Evolutionary conservation across 2,113 vertebrate genomes (phyloP), one percentile per base, ranked within the genome.

Genomic region (Cygnus atratus): DNA sequence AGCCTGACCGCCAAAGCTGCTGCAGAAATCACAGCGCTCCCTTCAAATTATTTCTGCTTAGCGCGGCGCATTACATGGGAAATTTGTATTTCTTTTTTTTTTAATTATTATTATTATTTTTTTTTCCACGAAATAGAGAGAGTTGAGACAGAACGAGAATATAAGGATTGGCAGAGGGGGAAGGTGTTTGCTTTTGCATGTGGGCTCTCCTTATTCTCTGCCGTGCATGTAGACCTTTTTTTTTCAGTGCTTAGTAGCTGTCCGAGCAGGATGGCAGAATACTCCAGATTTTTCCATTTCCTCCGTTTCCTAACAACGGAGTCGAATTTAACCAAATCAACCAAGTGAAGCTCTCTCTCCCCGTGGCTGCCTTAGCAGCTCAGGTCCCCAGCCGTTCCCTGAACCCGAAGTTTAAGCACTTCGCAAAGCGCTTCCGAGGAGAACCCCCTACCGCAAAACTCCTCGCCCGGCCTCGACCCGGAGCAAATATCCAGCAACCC

Each of bases 251-350:
- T 87, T 48, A 10, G 54, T 54, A 59, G 26, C 61, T 86, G 18
- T 33, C 35, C 58, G 76, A 70, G 75, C 55, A 55, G 43, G 41
- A 84, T 55, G 77, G 41, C 37, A 87, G 35, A 88, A 87, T 22
- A 68, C 28, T 1, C 3, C 54, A 3, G 57, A 33, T 89, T 93
- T 96, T 94, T 10, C 90, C 76, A 75, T 86, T 92, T 93, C 84
- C 90, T 94, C 48, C 2, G 5, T 57, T 96, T 94, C 73, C 73
- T 78, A 84, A 31, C 43, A 68, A 13, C 33, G 14, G 44, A 19
- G 37, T 82, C 25, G 18, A 50, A 76, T 94, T 57, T 71, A 61
- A 77, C 29, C 31, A 18, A 71, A 77, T 4, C 71, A 37, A 28
- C 2, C 25, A 43, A n/a, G 25, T 3, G 0, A 74, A 75, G 35